These are phyloP conservation scores for Cryptosula pallasiana DNA, from an alignment of 2,888 invertebrate genomes.

Conservation along the genomic window DNA sequence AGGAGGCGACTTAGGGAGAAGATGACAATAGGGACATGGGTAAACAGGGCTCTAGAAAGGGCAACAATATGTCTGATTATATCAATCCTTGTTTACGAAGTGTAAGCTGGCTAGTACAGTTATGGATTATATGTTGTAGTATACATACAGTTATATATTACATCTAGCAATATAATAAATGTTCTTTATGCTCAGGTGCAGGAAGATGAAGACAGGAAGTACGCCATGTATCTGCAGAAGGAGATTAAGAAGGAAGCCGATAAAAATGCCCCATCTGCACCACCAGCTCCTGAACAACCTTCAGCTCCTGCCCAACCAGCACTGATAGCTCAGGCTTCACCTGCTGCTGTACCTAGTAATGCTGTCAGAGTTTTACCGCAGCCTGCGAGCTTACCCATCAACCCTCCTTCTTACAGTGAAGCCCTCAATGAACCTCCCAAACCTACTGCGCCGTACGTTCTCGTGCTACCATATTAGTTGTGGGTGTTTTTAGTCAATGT, in stretches of 20 bases:
- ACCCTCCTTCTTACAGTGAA: constrained; percentile 24
- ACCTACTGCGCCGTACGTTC: no score
- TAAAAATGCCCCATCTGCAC: background rate
- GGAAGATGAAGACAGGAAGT: constrained; percentile 3
- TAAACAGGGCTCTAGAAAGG: no score
- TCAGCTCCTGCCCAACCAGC: constrained; percentile 4
- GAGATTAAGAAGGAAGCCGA: background rate
- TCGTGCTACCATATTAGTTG: no score
- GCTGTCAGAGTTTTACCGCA: constrained; percentile 3
- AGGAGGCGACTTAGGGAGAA: no score
- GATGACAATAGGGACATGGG: no score
- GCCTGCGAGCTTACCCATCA: constrained; percentile 18
- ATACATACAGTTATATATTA: no score
- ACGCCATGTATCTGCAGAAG: background rate
- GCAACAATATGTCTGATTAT: no score
- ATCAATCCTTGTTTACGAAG: no score
- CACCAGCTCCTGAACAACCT: background rate
- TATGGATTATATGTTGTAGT: no score
- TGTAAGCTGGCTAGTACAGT: no score
- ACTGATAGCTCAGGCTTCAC: background rate
- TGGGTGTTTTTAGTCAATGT: no score
- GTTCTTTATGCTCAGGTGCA: background rate
- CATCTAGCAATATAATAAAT: no score
- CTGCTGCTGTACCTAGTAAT: constrained; percentile 20
- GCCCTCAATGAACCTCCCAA: constrained; percentile 2